A percentile compares a stretch with the other conserved stretches of the same genome.
Evolutionary conservation across 2,888 invertebrate species (phyloP).

Genomic region (Corythucha ciliata): DNA sequence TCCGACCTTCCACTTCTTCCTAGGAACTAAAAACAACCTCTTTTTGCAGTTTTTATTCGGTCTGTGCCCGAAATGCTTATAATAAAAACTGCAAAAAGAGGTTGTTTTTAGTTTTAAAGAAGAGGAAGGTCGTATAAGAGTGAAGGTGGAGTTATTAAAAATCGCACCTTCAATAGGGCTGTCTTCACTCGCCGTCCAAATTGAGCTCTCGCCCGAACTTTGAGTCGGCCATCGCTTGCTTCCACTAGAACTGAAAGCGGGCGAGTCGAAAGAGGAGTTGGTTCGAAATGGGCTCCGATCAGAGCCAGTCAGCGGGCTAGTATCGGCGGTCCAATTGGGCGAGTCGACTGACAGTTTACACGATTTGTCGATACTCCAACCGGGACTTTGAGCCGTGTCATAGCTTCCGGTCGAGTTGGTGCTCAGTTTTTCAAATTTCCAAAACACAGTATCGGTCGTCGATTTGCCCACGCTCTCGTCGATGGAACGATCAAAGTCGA

Average conservation of each 20-base stretch:
- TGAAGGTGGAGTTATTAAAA: too few species aligned
- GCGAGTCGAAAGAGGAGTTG: constrained; percentile 31
- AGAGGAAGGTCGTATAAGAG: too few species aligned
- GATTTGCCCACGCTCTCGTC: constrained; percentile 22
- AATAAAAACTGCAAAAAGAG: too few species aligned
- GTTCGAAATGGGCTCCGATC: constrained; percentile 30
- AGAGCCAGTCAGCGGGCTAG: constrained; percentile 26
- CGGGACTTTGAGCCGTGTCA: constrained; percentile 29
- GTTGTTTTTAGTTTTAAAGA: too few species aligned
- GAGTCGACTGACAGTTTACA: constrained; percentile 31
- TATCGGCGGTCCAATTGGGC: constrained; percentile 26
- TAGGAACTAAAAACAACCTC: too few species aligned
- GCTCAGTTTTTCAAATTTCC: constrained; percentile 28
- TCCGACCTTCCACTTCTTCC: too few species aligned
- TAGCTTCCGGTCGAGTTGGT: constrained; percentile 31
- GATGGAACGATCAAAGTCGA: constrained; percentile 17
- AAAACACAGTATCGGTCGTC: constrained; percentile 24
- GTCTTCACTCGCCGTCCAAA: constrained; percentile 29
- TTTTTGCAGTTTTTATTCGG: too few species aligned
- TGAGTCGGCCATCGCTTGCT: constrained; percentile 29
- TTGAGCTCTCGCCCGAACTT: constrained; percentile 32
- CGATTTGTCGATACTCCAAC: constrained; percentile 26
- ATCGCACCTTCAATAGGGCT: constrained; percentile 26
- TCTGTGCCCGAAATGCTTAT: too few species aligned
- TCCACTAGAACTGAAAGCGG: constrained; percentile 28